A percentile compares a stretch with the other conserved stretches of the same genome.
Conservation (phyloP, 2,888 invertebrate species). For the Bombylius major region DNA sequence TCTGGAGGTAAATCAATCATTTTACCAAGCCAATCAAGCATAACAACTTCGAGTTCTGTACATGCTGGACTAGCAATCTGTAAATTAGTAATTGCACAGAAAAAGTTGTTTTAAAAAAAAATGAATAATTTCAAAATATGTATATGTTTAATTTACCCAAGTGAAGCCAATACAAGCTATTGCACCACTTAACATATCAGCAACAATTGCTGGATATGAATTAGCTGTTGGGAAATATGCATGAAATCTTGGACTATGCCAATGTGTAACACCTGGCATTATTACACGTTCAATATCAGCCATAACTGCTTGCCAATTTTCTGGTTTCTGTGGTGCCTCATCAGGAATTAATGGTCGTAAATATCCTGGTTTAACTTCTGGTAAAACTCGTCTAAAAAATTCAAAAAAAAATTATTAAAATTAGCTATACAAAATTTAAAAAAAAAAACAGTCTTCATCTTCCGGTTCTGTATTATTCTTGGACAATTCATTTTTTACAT, state of each 20-base stretch:
- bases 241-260: conserved; percentile 92
- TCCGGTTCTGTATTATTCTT: too few species aligned
- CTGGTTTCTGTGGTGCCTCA: conserved; percentile 69
- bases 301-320: conserved; percentile 85
- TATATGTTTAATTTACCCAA: conserved; percentile 55
- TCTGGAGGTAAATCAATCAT: conserved; percentile 75
- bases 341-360: conserved; percentile 74
- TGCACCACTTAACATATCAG: conserved; percentile 88
- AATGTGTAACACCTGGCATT: conserved; percentile 97
- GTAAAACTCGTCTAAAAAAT: conserved; percentile 61
- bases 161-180: conserved; percentile 94
- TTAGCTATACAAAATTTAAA: too few species aligned
- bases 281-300: conserved; percentile 86
- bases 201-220: conserved; percentile 87
- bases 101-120: background rate
- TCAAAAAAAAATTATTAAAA: background rate
- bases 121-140: background rate
- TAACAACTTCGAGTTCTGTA: conserved; percentile 88
- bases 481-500: too few species aligned
- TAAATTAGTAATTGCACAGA: conserved; percentile 13
- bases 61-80: conserved; percentile 91
- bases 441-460: background rate
- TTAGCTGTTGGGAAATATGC: conserved; percentile 91
- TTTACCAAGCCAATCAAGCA: conserved; percentile 92
- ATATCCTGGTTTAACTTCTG: conserved; percentile 89